Evolutionary conservation across 2,113 vertebrate species (phyloP).

Genomic region (Sclerurus mexicanus): DNA sequence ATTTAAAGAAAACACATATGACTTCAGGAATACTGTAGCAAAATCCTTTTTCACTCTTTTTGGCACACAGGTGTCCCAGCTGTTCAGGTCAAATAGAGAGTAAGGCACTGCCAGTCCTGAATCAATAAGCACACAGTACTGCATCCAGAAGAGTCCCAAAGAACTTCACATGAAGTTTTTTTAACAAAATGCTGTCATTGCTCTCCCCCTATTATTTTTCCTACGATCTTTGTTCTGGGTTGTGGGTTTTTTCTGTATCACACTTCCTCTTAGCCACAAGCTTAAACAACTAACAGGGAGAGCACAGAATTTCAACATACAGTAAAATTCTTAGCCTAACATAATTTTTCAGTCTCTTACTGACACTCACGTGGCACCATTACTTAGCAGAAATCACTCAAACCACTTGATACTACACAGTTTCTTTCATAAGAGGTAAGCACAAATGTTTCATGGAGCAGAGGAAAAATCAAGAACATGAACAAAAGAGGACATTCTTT

Average conservation of each 20-base stretch:
- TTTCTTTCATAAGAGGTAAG: background rate
- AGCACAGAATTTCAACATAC: background rate
- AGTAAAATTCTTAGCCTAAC: background rate
- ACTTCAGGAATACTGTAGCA: background rate
- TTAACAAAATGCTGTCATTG: background rate
- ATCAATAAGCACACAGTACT: background rate
- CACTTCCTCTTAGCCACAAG: background rate
- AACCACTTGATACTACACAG: background rate
- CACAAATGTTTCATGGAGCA: background rate
- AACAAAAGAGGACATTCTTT: background rate
- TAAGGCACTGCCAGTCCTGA: background rate
- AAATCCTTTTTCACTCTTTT: background rate
- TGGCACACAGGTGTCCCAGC: background rate
- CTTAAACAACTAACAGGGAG: background rate
- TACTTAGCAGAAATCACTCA: background rate
- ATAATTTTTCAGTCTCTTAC: background rate
- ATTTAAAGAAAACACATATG: background rate
- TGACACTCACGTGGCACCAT: background rate
- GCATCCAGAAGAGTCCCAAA: background rate
- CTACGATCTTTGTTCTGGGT: background rate
- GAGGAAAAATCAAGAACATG: background rate
- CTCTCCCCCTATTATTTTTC: background rate
- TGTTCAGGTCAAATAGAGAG: background rate
- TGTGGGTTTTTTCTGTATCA: background rate
- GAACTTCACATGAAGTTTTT: background rate